Evolutionary conservation across 2,113 vertebrate genomes (phyloP), one percentile per base, ranked within the genome.

Genomic region (Clinocottus analis): DNA sequence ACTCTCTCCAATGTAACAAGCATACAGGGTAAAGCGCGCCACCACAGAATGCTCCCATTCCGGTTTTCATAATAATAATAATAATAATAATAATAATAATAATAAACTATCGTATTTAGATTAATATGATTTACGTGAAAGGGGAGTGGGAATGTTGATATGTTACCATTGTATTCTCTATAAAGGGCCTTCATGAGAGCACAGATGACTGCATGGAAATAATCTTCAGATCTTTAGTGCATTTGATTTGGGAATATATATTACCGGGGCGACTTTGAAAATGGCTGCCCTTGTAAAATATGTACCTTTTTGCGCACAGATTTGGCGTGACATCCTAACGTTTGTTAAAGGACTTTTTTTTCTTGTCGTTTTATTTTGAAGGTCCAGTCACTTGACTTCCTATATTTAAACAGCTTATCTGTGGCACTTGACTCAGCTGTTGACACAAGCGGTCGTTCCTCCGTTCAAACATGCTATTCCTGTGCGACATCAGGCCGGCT

Each of bases 401-500:
- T 68, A 64, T 43, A 3, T 74, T 0, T 7, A 58, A 7, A n/a
- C 53, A 0, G 41, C 51, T 43, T 8, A 41, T 77, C 31, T 61
- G 58, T 55, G 49, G 23, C 47, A n/a, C 67, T 91, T 84, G 76
- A 89, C 79, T 66, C 68, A 68, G 71, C 79, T 82, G 72, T 83
- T 80, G 81, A 85, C 65, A 80, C 85, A 69, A 89, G 90, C 85
- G 87, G 45, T 61, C 45, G 72, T 89, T 90, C 85, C 88, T 74
- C 83, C 35, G n/a, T 87, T 89, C 92, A 89, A 90, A 90, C 75
- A 37, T 71, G 60, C 82, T 88, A 88, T 91, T 92, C 89, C 87
- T 90, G 85, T 80, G 87, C 85, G 89, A 82, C 89, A 77, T 91
- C 85, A 88, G 84, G 85, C 90, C 87, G 80, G 84, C 89, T 86